Evolutionary conservation across 2,113 vertebrate species (phyloP).

Genomic region (Eptatretus burgeri): DNA sequence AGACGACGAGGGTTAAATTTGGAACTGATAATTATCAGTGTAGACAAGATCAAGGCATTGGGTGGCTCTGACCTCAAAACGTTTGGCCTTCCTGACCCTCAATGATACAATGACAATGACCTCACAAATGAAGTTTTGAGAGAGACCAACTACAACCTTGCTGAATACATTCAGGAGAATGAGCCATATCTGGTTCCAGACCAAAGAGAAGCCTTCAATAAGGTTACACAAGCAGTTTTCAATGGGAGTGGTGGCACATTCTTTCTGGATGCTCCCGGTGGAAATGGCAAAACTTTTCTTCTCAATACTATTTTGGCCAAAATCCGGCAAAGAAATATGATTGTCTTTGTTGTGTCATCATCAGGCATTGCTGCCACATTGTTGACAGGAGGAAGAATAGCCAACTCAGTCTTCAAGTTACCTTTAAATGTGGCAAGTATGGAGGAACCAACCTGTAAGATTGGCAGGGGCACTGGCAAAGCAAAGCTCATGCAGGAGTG

Average conservation of each 20-base stretch:
- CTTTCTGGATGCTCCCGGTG: too few relatives aligned
- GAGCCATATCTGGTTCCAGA: conserved; percentile 3
- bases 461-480: conserved; percentile 2
- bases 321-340: background rate
- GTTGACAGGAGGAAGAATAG: too few relatives aligned
- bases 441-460: conserved; percentile 1
- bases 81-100: background rate
- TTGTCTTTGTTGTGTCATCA: background rate
- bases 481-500: too few relatives aligned
- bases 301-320: background rate
- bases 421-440: background rate
- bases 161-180: background rate
- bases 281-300: background rate
- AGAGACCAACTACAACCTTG: conserved; percentile 1
- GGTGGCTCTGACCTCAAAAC: background rate
- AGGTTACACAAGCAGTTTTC: background rate
- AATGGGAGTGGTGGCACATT: conserved; percentile 1
- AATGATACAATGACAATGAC: background rate
- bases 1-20: too few relatives aligned
- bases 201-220: conserved; percentile 1
- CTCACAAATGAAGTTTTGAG: background rate
- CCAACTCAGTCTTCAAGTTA: background rate
- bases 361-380: too few relatives aligned
- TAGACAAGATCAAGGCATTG: background rate
- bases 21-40: too few relatives aligned